Evolutionary conservation across 1,140 invertebrate species (phyloP).

Genomic region (Drosophila santomea): DNA sequence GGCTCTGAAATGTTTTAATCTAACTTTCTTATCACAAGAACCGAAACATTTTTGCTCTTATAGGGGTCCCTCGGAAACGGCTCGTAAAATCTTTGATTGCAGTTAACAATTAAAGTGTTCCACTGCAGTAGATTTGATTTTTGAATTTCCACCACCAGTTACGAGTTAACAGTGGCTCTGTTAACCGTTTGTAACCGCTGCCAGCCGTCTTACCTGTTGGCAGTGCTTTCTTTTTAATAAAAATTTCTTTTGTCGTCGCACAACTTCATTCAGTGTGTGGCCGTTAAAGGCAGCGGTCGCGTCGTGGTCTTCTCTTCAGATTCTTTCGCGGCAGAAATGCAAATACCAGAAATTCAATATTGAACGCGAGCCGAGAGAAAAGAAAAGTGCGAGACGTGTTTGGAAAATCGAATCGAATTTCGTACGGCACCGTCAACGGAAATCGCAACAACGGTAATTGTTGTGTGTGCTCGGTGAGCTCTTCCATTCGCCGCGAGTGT

Average conservation of each 20-base stretch:
- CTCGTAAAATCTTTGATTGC: conserved; percentile 19
- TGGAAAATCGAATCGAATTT: conserved; percentile 72
- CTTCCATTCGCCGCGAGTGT: conserved; percentile 16
- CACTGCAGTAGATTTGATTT: conserved; percentile 45
- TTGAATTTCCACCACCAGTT: conserved; percentile 29
- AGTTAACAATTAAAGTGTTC: conserved; percentile 54
- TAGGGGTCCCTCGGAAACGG: conserved; percentile 26
- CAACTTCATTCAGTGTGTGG: conserved; percentile 79
- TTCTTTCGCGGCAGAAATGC: conserved; percentile 57
- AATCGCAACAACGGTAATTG: conserved; percentile 75
- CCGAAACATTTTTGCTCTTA: conserved; percentile 26
- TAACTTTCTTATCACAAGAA: conserved; percentile 19
- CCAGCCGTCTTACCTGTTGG: conserved; percentile 16
- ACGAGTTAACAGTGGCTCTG: conserved; percentile 11
- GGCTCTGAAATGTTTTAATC: background rate
- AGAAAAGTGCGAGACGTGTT: conserved; percentile 71
- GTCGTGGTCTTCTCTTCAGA: conserved; percentile 35
- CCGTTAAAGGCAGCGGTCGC: conserved; percentile 75
- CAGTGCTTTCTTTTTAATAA: conserved; percentile 83
- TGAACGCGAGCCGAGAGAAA: conserved; percentile 57
- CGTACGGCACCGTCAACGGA: conserved; percentile 68
- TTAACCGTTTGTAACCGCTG: conserved; percentile 44
- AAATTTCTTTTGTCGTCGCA: conserved; percentile 80
- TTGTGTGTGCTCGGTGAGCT: conserved; percentile 33
- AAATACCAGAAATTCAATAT: conserved; percentile 54